These are phyloP conservation scores for Salpingus planirostris DNA, from an alignment of 2,888 invertebrate species.

Conservation along the genomic window DNA sequence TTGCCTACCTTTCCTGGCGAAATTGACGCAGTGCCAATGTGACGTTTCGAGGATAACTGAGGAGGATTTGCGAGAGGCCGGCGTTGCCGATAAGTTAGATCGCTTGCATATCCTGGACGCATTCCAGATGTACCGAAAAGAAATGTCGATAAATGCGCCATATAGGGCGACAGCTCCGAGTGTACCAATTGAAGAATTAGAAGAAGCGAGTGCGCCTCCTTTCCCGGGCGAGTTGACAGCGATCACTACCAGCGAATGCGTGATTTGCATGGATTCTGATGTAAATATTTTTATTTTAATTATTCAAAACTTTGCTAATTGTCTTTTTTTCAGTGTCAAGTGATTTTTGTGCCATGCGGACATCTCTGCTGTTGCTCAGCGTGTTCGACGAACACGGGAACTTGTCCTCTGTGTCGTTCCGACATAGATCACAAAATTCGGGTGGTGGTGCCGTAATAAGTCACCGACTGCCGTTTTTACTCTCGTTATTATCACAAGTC, in stretches of 20 bases:
- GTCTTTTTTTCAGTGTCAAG: conserved; percentile 52
- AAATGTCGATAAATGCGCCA: conserved; percentile 23
- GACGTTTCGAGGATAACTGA: conserved; percentile 46
- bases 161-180: conserved; percentile 28
- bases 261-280: conserved; percentile 69
- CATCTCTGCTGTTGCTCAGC: conserved; percentile 73
- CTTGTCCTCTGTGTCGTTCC: conserved; percentile 74
- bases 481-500: not conserved
- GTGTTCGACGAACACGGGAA: conserved; percentile 54
- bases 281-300: conserved; percentile 44
- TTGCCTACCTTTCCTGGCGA: conserved; percentile 65
- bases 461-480: no score
- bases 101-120: conserved; percentile 55
- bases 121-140: conserved; percentile 49
- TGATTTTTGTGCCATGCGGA: conserved; percentile 80
- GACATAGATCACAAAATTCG: conserved; percentile 60
- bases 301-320: not conserved
- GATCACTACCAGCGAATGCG: conserved; percentile 58
- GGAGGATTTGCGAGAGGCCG: conserved; percentile 50
- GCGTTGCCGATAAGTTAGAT: conserved; percentile 49
- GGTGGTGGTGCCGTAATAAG: conserved; percentile 47
- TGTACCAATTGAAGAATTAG: conserved; percentile 18
- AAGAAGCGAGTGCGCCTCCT: conserved; percentile 34
- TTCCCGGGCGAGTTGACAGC: conserved; percentile 27
- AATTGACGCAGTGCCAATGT: conserved; percentile 47